Evolutionary conservation across 2,113 vertebrate genomes (phyloP), one percentile per base, ranked within the genome.

Genomic region (Nanorana parkeri): DNA sequence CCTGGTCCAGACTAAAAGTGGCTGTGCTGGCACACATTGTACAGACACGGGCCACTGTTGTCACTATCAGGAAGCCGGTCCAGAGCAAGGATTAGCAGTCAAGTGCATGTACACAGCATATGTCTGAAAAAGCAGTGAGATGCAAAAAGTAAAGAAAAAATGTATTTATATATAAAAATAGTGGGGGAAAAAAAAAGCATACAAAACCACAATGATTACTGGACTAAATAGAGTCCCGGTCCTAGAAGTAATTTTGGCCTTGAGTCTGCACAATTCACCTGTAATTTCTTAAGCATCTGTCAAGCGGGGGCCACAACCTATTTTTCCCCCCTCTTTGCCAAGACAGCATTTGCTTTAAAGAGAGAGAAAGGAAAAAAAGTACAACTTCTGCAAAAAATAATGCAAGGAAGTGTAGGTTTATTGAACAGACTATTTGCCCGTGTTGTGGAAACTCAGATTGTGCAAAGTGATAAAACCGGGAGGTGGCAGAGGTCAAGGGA

Each of bases 341-440:
- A 86, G 85, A 24, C 54, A 84, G 73, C 87, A 41, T 76, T 83
- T 0, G 0, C 6, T 84, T 82, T 58, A 47, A 85, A 83, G 63
- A 65, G 84, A 78, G 28, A 60, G 58, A 60, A n/a, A 60, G 29
- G 68, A 86, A 80, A 16, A 5, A 87, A 89, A 89, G 87, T 85
- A 87, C 87, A 85, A 85, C 85, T 87, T 88, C 71, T 88, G 88
- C 86, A 89, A 88, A 90, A 88, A 89, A 90, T 89, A 88, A 88
- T 66, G 0, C 83, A 21, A 58, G 85, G 88, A 87, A 89, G 88
- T 89, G 84, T 85, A 86, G 85, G 87, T 89, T 84, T 60, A 41
- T 82, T 75, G 80, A 83, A 76, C 71, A 76, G 71, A 56, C 71
- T 51, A n/a, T 68, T 83, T 71, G 66, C 83, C 78, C 64, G 19